These are phyloP conservation scores for Latrodectus elegans DNA, from an alignment of 2,888 invertebrate genomes.

Conservation along the genomic window DNA sequence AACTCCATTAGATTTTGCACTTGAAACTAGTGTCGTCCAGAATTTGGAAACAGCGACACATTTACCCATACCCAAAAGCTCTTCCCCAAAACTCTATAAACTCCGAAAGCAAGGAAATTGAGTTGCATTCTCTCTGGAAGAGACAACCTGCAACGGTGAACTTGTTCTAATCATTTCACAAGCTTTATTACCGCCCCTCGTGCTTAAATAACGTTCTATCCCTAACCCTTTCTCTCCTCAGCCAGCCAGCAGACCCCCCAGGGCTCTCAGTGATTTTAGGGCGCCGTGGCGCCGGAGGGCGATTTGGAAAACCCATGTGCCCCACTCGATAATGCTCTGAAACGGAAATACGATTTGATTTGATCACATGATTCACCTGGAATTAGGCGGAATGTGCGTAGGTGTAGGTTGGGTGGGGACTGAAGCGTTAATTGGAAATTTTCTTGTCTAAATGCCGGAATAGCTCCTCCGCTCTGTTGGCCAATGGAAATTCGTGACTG, in stretches of 20 bases:
- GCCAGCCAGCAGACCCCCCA: constrained; percentile 1
- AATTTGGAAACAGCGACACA: neutral
- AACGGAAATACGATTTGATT: constrained; percentile 45
- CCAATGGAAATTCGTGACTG: too few relatives aligned
- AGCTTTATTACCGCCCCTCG: constrained; percentile 3
- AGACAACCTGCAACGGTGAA: neutral
- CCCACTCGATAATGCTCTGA: constrained; percentile 23
- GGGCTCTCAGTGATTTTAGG: constrained; percentile 5
- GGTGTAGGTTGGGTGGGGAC: neutral
- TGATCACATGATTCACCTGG: constrained; percentile 49
- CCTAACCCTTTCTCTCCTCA: neutral
- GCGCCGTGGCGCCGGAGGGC: constrained; percentile 8
- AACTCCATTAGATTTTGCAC: neutral
- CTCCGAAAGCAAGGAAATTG: neutral
- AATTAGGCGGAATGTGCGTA: neutral
- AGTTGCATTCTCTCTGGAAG: neutral
- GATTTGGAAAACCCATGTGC: neutral
- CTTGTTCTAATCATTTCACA: neutral
- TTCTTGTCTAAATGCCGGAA: constrained; percentile 44
- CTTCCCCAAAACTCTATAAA: neutral
- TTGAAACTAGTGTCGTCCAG: neutral
- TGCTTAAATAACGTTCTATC: constrained; percentile 22
- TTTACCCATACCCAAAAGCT: neutral
- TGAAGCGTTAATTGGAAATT: constrained; percentile 57
- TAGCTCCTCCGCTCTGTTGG: constrained; percentile 32